Base-by-base conservation (phyloP, 2,113 vertebrate species). In the Poeciliopsis turrubarensis region DNA sequence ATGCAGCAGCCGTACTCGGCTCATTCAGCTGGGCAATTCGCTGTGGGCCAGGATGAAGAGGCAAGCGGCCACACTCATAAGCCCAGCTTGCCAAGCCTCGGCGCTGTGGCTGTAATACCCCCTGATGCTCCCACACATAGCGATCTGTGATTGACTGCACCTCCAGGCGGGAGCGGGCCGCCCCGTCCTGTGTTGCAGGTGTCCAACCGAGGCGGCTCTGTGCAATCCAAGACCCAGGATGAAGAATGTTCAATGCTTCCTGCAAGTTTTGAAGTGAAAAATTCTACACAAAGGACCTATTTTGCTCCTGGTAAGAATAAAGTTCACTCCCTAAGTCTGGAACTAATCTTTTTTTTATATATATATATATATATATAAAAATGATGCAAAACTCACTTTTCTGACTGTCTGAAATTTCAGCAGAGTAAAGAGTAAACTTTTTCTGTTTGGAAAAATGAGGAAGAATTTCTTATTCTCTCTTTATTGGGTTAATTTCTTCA, bases 11-110 rank as follows among this genome's bases (percentile, higher is more conserved):
- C 65, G 83, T 64, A 65, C 78, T 85, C 72, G 19, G 77, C 79
- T 81, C 79, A 71, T 63, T 71, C 84, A 71, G 71, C 86, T 88
- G 76, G 51, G 78, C 76, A 85, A 89, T 82, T 86, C 83, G 85
- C 77, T 73, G 66, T 81, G 51, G 72, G 68, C 68, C 34, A 62
- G 74, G 80, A 89, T 88, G 77, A 80, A 84, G 75, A 77, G 68
- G 64, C 80, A 76, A 68, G 68, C 75, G 80, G 74, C 79, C 72
- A 77, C 64, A 75, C 75, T 80, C 84, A 78, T 80, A 60, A 75
- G 64, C 74, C 73, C 51, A 34, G 72, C 67, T 66, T 83, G 68
- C 81, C 79, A 64, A 77, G 39, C 63, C 68, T n/a, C 37, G 12
- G 12, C 27, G 19, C 65, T 34, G 60, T 37, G 19, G 31, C 67